Evolutionary conservation across 2,888 invertebrate species (phyloP), one percentile per base, ranked within the genome.

Genomic region (Gnatocerus cornutus): DNA sequence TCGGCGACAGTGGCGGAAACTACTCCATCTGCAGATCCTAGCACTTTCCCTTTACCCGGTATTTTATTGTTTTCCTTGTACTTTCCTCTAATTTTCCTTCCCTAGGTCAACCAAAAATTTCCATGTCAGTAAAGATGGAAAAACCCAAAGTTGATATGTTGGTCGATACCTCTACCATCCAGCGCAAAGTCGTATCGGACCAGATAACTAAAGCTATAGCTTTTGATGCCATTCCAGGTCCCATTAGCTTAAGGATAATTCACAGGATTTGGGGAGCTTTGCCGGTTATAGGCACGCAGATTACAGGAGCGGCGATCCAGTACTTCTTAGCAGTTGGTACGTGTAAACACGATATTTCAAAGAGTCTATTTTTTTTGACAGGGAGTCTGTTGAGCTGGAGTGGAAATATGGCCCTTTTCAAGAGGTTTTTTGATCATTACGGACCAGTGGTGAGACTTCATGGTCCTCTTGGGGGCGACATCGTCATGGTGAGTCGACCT

Each of bases 181-280:
- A 30, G 9, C 10, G 37, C 1, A 14, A 48, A 14, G 33, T 50
- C 4, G 27, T 39, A 3, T 46, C 27, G 1, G 61, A 61, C 8
- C 48, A 61, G 12, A 43, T 73, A 50, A 52, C 59, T 56, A 73
- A 74, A 71, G 58, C 71, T 0, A 69, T 73, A 5, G 63, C 89
- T 0, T 91, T 91, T 78, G 90, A 91, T 71, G 89, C 90, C 0
- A 87, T 91, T 13, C 91, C 91, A 0, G 91, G 91, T 0, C 91
- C 91, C 0, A 85, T 85, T 63, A 78, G 87, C 16, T 82, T 91
- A 16, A 88, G 88, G 76, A 83, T 88, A 50, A 84, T 90, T 76
- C 88, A 90, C 5, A 88, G 84, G 77, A 82, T 89, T 72, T 89
- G 90, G 82, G 87, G 86, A 76, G 88, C 89, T 81, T 83, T 91